These are phyloP conservation scores for Schizopygopsis malacanthus DNA, from an alignment of 2,797 vertebrate genomes.

Conservation along the genomic window DNA sequence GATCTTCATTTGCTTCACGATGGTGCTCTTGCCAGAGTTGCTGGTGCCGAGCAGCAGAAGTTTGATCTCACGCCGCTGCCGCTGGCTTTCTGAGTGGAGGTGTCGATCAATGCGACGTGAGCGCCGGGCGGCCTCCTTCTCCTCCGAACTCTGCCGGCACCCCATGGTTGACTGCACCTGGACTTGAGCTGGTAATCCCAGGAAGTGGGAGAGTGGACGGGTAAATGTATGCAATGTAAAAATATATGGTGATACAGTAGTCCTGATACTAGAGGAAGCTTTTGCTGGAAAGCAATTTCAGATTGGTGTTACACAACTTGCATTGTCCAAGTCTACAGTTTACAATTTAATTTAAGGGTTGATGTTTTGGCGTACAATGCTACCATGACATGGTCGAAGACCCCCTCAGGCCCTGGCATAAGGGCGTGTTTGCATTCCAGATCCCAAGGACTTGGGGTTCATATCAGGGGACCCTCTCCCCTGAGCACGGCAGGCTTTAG, in stretches of 20 bases:
- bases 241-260: constrained; percentile 8
- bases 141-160: constrained; percentile 99
- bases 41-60: constrained; percentile 96
- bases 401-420: constrained; percentile 70
- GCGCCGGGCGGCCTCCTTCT: constrained; percentile 98
- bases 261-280: constrained; percentile 4
- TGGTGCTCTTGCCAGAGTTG: constrained; percentile 99
- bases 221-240: constrained; percentile 8
- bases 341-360: constrained; percentile 13
- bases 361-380: constrained; percentile 15
- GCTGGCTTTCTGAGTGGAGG: constrained; percentile 97
- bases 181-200: constrained; percentile 15
- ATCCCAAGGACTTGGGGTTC: constrained; percentile 68
- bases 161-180: constrained; percentile 87
- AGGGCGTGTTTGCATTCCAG: constrained; percentile 66
- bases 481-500: constrained; percentile 31
- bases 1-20: constrained; percentile 99
- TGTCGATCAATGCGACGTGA: constrained; percentile 97
- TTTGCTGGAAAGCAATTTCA: not conserved
- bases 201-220: not conserved
- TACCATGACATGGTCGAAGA: constrained; percentile 62
- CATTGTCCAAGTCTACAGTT: constrained; percentile 40
- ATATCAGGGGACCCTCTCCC: constrained; percentile 71
- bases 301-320: constrained; percentile 16
- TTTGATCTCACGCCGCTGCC: constrained; percentile 97